A percentile compares a stretch with the other conserved stretches of the same genome.
Conservation (phyloP, 1,140 invertebrate species). For the Trypoxylus dichotomus region DNA sequence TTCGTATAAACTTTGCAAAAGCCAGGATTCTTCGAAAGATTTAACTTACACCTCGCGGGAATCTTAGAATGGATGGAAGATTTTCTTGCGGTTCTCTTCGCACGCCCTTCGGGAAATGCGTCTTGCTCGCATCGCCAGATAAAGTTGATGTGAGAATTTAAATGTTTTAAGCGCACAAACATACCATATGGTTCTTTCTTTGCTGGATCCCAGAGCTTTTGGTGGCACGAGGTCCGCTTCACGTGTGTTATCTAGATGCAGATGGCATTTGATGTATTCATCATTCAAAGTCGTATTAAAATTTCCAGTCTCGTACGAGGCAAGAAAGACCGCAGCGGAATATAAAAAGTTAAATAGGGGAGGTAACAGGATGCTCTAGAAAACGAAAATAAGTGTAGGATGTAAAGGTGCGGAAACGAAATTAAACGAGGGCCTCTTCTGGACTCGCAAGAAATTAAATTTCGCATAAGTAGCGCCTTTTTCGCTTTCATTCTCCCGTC, state of each 20-base stretch:
- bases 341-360: neutral
- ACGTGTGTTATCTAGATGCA: no score
- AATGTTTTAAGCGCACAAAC: neutral
- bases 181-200: no score
- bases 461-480: neutral
- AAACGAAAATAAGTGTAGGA: neutral
- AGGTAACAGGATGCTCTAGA: neutral
- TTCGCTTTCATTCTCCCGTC: neutral
- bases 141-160: neutral
- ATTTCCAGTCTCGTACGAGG: neutral
- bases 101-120: neutral
- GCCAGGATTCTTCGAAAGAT: neutral
- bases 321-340: neutral
- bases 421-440: neutral
- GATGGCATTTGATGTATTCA: neutral
- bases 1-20: neutral
- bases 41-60: neutral
- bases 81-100: conserved; percentile 1
- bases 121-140: neutral
- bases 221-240: neutral
- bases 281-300: neutral
- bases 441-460: neutral
- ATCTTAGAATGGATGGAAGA: neutral
- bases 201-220: neutral
- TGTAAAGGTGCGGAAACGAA: neutral